Evolutionary conservation across 1,140 invertebrate genomes (phyloP).

Genomic region (Melipona quadrifasciata): DNA sequence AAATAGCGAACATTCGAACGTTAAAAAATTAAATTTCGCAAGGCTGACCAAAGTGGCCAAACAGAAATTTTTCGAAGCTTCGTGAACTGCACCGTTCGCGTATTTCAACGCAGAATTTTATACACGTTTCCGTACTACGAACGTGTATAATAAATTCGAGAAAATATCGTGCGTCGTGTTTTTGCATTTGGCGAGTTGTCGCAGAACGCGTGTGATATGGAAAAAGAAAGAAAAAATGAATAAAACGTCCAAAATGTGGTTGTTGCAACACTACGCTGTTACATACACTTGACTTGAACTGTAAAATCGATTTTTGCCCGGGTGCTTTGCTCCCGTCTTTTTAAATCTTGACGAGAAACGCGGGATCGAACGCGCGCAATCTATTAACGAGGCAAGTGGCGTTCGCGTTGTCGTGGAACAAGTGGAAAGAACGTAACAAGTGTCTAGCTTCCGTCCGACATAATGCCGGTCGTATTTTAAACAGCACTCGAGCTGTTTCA

Average conservation of each 20-base stretch:
- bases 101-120: neutral
- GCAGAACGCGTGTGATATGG: too few species aligned
- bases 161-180: too few species aligned
- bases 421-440: neutral
- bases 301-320: too few species aligned
- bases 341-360: too few species aligned
- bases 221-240: too few species aligned
- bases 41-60: neutral
- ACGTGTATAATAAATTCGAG: too few species aligned
- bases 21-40: neutral
- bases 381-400: neutral
- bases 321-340: too few species aligned
- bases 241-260: neutral
- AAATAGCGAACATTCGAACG: too few species aligned
- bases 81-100: neutral
- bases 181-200: too few species aligned
- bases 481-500: neutral
- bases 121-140: neutral
- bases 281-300: too few species aligned
- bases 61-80: neutral
- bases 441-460: neutral
- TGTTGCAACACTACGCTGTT: neutral
- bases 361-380: too few species aligned
- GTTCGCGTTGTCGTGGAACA: neutral
- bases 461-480: slow-evolving; percentile 6